A percentile compares a stretch with the other conserved stretches of the same genome.
These are phyloP conservation scores for Nebria brevicollis DNA, from an alignment of 2,888 invertebrate species.

Conservation along the genomic window DNA sequence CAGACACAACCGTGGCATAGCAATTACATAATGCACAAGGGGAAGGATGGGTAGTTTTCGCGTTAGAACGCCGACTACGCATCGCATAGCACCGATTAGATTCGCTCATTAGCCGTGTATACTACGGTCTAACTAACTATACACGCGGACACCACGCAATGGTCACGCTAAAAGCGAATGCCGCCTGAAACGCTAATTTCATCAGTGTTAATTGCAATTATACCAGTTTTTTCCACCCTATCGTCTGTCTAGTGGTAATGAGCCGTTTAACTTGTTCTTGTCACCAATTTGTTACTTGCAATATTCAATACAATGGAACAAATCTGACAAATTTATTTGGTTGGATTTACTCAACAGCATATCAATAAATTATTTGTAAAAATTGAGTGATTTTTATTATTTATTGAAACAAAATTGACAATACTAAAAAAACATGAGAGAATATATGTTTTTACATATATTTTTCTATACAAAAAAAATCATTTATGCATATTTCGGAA, in stretches of 20 bases:
- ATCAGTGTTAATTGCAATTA: constrained; percentile 18
- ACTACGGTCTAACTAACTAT: neutral
- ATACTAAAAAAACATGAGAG: neutral
- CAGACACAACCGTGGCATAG: neutral
- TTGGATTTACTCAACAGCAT: too few relatives aligned
- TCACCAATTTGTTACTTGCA: neutral
- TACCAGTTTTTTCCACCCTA: neutral
- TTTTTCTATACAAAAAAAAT: neutral
- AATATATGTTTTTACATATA: constrained; percentile 2
- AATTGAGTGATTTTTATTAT: neutral
- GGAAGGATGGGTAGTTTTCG: neutral
- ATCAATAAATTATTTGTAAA: too few relatives aligned
- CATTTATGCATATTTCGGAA: neutral
- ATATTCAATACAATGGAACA: too few relatives aligned
- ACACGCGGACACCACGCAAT: neutral
- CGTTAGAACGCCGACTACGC: neutral
- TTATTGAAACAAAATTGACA: neutral
- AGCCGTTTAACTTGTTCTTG: neutral
- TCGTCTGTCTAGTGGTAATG: neutral
- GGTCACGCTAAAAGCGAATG: neutral
- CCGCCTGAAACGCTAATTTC: constrained; percentile 11
- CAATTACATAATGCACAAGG: constrained; percentile 24
- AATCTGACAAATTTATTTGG: too few relatives aligned
- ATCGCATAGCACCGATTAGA: constrained; percentile 14
- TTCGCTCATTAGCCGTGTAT: constrained; percentile 21